These are phyloP conservation scores for Drosophila ironensis DNA, from an alignment of 1,140 invertebrate genomes.

Conservation along the genomic window DNA sequence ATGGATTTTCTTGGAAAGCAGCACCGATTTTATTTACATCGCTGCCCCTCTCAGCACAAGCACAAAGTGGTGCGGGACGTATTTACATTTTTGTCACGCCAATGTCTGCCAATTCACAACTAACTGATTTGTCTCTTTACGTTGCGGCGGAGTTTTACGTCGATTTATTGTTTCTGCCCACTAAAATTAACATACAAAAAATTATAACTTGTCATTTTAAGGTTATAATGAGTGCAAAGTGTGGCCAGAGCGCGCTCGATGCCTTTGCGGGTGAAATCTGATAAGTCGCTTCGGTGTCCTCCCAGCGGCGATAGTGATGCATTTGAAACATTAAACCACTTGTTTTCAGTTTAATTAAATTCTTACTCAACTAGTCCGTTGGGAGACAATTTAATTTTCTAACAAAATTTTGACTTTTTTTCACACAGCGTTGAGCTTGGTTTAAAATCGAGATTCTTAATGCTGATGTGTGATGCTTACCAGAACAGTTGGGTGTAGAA, in stretches of 20 bases:
- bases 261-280: background rate
- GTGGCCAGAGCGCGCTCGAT: conserved; percentile 35
- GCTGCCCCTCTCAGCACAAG: conserved; percentile 27
- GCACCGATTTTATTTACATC: conserved; percentile 59
- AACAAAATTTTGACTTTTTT: too few relatives aligned
- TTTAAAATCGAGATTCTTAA: too few relatives aligned
- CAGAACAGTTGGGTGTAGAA: too few relatives aligned
- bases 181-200: conserved; percentile 70
- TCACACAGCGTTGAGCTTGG: too few relatives aligned
- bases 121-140: background rate
- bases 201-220: conserved; percentile 78
- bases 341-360: too few relatives aligned
- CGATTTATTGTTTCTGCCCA: conserved; percentile 35
- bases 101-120: conserved; percentile 4
- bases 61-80: conserved; percentile 8
- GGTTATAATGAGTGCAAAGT: conserved; percentile 61
- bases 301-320: too few relatives aligned
- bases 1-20: conserved; percentile 40
- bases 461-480: too few relatives aligned
- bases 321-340: too few relatives aligned
- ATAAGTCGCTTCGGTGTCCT: background rate
- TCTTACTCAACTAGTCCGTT: too few relatives aligned
- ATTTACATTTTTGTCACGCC: conserved; percentile 27
- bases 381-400: too few relatives aligned
- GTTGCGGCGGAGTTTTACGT: conserved; percentile 22